Conservation (phyloP, 2,888 invertebrate species). For the Pammene fasciana region DNA sequence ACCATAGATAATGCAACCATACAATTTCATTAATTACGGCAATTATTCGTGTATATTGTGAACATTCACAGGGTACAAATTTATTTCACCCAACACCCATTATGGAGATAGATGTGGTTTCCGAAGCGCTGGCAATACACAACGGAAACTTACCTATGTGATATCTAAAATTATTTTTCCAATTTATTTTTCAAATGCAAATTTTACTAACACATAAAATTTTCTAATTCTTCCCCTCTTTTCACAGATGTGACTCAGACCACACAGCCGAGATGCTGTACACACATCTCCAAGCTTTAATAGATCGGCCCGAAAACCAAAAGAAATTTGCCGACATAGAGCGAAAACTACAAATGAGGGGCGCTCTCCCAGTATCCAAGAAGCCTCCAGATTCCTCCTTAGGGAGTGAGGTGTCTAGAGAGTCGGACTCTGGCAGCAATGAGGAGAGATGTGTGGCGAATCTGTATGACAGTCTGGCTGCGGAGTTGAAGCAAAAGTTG, state of each 20-base stretch:
- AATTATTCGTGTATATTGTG: no score
- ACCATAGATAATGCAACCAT: no score
- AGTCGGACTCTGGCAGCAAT: conserved; percentile 88
- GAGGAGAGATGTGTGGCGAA: conserved; percentile 88
- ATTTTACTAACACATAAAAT: no score
- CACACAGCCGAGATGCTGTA: conserved; percentile 95
- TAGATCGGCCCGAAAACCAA: conserved; percentile 92
- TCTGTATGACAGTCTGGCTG: conserved; percentile 95
- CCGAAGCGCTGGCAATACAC: no score
- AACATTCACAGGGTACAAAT: no score
- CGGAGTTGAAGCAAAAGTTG: conserved; percentile 90
- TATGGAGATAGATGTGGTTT: no score
- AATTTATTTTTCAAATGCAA: no score
- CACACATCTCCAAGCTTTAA: conserved; percentile 91
- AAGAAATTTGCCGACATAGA: conserved; percentile 93
- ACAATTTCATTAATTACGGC: no score
- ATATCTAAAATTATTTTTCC: no score
- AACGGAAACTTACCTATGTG: no score
- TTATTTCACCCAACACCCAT: no score
- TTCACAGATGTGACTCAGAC: conserved; percentile 91
- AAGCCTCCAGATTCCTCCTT: conserved; percentile 88
- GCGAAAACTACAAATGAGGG: conserved; percentile 78
- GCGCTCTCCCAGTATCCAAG: conserved; percentile 83
- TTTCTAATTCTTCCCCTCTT: conserved; percentile 26
- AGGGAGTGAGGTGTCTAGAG: conserved; percentile 88